Base-by-base conservation (phyloP, 2,797 vertebrate genomes). In the Trachurus trachurus region DNA sequence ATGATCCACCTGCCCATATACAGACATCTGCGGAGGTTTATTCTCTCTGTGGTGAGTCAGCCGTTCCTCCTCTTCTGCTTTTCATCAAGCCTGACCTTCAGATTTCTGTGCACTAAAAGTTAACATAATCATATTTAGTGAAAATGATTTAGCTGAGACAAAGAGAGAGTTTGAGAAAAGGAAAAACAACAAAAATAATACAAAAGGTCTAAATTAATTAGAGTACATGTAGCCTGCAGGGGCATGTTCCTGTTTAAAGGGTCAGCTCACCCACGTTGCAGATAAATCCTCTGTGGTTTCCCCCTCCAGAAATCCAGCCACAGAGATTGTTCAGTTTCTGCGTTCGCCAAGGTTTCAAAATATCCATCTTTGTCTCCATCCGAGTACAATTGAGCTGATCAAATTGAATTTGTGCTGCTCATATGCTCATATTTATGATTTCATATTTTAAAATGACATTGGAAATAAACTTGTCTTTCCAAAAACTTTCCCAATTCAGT, bases 1-100 rank as follows among this genome's bases (percentile, higher is more conserved):
- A 99, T 99, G 98, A 99, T 99, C 90, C 98, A 99, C 69, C 95
- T 98, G 68, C 97, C 98, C 22, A 98, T 99, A 86, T 99, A 98
- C 73, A 95, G 97, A 88, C 98, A 99, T 93, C 96, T 99, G 80
- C 96, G 98, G 83, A 96, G 98, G 77, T 99, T 99, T 91, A 97
- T 99, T 78, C 94, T 99, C 78, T 99, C 98, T 78, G 97, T 98
- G 97, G 98, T 99, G 86, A 96, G 96, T 82, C 37, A 22, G 22
- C 16, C 9, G 2, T 68, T 8, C n/a, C 26, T 66, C 47, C 26
- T 49, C 53, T 6, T 16, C 40, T 9, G 16, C 34, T 75, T 9
- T 50, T 19, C 42, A 5, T 13, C 2, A 11, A 4, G 21, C 19
- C 2, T 39, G 26, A 22, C 0, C 22, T 44, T 40, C 6, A 45